These are phyloP conservation scores for Dryadula phaetusa DNA, from an alignment of 2,888 invertebrate species.

Conservation along the genomic window DNA sequence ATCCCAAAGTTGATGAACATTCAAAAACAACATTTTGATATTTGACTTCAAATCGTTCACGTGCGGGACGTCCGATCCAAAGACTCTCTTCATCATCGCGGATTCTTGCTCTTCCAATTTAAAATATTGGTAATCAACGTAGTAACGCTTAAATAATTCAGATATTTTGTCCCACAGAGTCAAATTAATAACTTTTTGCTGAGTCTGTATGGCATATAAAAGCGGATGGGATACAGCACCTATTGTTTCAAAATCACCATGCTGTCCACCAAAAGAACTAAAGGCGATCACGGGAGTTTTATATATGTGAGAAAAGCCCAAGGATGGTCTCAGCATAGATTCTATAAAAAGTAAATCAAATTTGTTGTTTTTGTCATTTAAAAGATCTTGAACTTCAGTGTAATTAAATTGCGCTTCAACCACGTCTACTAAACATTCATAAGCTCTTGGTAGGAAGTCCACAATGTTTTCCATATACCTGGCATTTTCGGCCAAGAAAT, in stretches of 20 bases:
- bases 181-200: conserved; percentile 50
- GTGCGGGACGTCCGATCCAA: conserved; percentile 47
- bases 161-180: conserved; percentile 52
- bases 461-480: not conserved
- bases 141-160: conserved; percentile 40
- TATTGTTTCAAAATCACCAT: conserved; percentile 40
- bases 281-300: conserved; percentile 54
- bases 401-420: conserved; percentile 29
- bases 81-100: conserved; percentile 39
- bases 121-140: not conserved
- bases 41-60: conserved; percentile 49
- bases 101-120: conserved; percentile 20
- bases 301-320: conserved; percentile 50
- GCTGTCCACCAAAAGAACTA: conserved; percentile 53
- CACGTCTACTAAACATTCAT: not conserved
- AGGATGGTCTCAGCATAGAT: conserved; percentile 45
- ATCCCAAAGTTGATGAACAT: conserved; percentile 61
- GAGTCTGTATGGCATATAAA: conserved; percentile 44
- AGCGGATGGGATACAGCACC: conserved; percentile 50
- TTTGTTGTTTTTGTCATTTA: conserved; percentile 32
- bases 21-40: conserved; percentile 63
- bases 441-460: not conserved
- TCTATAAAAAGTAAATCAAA: conserved; percentile 57
- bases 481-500: not conserved
- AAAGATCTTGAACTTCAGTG: conserved; percentile 31